Percentiles rank a stretch among this genome's conserved stretches.
These are phyloP conservation scores for Palythoa caribaeorum DNA, from an alignment of 92 coral and sea anemone genomes.

Conservation along the genomic window DNA sequence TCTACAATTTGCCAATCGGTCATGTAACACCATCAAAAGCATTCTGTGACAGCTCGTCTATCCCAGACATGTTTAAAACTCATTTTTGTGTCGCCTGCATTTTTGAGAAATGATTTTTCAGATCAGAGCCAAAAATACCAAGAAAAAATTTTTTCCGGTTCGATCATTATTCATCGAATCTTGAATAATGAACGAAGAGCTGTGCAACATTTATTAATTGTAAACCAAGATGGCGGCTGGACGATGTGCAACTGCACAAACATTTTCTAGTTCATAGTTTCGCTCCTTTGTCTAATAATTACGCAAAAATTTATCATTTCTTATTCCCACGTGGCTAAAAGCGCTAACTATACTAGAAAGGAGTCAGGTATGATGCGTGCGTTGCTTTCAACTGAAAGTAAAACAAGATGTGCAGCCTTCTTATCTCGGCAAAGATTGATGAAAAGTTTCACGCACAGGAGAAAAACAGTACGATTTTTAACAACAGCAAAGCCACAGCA, in stretches of 20 bases:
- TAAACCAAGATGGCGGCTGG: constrained; percentile 20
- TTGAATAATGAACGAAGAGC: no score
- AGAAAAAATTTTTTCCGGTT: no score
- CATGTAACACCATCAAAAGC: no score
- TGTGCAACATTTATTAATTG: background rate
- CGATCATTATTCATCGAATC: no score
- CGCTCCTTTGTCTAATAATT: background rate
- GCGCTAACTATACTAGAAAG: background rate
- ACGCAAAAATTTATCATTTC: background rate
- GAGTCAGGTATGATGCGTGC: constrained; percentile 18
- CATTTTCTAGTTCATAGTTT: background rate
- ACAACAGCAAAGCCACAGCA: constrained; percentile 10
- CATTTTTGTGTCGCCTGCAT: no score
- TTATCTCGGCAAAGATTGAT: background rate
- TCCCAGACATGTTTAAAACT: no score
- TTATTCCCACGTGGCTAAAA: background rate
- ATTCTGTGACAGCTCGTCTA: no score
- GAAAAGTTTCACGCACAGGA: background rate
- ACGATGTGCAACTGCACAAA: background rate
- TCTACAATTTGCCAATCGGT: no score
- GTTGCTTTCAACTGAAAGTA: background rate
- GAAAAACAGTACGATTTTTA: background rate
- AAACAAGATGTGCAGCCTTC: background rate
- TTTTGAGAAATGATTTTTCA: no score
- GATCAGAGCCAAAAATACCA: no score